Evolutionary conservation across 2,113 vertebrate genomes (phyloP).

Genomic region (Struthidea cinerea): DNA sequence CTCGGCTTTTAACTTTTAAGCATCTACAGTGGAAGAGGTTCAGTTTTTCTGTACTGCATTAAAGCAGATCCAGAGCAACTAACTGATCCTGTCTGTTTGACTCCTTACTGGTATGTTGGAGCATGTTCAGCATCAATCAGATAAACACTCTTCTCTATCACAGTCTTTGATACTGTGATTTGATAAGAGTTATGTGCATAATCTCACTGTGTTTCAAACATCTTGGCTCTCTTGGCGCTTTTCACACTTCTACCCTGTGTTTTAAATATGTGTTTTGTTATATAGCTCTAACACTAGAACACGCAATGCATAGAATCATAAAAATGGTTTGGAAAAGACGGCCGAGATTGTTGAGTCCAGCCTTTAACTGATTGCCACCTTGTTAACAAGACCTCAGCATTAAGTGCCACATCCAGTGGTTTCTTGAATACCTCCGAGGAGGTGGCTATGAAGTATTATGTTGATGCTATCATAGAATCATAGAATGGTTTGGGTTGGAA

Average conservation of each 20-base stretch:
- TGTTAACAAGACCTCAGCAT: background rate
- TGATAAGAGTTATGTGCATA: background rate
- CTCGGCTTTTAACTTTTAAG: too few relatives aligned
- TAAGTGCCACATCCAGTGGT: background rate
- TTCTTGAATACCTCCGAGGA: background rate
- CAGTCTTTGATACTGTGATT: background rate
- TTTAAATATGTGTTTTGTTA: background rate
- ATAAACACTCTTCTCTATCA: background rate
- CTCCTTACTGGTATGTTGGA: background rate
- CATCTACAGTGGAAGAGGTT: background rate
- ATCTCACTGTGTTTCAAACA: background rate
- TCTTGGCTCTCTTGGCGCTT: background rate
- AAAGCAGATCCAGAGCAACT: background rate
- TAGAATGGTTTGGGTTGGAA: background rate
- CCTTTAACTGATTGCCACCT: background rate
- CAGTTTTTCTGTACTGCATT: background rate
- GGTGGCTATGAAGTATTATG: background rate
- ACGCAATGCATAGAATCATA: background rate
- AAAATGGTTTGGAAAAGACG: background rate
- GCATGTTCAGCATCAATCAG: background rate
- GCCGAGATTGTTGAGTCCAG: background rate
- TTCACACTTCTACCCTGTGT: background rate
- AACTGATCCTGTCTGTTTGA: background rate
- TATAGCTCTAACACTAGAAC: background rate
- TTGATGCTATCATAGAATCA: background rate